Percentiles rank a stretch among this genome's conserved stretches.
These are phyloP conservation scores for Diabrotica virgifera DNA, from an alignment of 1,140 invertebrate species.

Conservation along the genomic window DNA sequence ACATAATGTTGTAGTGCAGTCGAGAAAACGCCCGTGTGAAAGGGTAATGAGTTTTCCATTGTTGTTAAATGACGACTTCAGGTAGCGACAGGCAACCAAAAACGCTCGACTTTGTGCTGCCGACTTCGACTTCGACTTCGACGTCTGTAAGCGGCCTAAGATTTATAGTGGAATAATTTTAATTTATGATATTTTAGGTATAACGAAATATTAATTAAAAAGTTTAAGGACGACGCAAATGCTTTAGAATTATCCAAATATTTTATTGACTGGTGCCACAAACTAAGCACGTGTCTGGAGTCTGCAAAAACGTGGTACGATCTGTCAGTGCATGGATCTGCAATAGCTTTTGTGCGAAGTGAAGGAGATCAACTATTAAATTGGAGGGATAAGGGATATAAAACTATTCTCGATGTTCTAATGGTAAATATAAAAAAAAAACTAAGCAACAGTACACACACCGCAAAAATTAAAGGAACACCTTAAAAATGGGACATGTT, in stretches of 20 bases:
- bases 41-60: too few species aligned
- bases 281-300: conserved; percentile 56
- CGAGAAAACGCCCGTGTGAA: too few species aligned
- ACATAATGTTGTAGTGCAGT: too few species aligned
- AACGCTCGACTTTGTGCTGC: too few species aligned
- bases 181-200: conserved; percentile 14
- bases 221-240: conserved; percentile 21
- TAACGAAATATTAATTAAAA: conserved; percentile 9
- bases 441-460: too few species aligned
- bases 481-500: too few species aligned
- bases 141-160: too few species aligned
- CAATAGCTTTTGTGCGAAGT: conserved; percentile 22
- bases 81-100: too few species aligned
- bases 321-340: conserved; percentile 54
- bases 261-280: conserved; percentile 56
- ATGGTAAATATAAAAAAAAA: conserved; percentile 21
- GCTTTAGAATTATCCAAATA: conserved; percentile 43
- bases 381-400: conserved; percentile 39
- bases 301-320: conserved; percentile 60
- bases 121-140: too few species aligned
- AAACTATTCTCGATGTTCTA: conserved; percentile 36
- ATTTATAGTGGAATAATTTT: neutral
- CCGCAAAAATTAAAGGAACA: too few species aligned
- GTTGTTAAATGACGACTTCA: too few species aligned
- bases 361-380: conserved; percentile 33